Evolutionary conservation across 2,888 invertebrate species (phyloP).

Genomic region (Podotricha telesiphe): DNA sequence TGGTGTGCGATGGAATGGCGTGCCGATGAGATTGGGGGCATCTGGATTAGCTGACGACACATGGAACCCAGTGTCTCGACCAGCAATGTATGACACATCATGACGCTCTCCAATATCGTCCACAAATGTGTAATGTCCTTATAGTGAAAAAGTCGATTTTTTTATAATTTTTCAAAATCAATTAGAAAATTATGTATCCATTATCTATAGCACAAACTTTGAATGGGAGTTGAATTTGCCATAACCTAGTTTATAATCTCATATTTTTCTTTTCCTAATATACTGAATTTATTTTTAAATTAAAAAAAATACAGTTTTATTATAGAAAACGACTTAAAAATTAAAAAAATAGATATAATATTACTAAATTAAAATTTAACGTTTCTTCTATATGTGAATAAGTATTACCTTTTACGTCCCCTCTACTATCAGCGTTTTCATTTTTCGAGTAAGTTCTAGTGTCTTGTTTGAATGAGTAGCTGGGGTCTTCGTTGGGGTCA

Average conservation of each 20-base stretch:
- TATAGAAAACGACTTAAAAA: no score
- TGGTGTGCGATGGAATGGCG: conserved; percentile 86
- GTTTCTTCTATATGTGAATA: neutral
- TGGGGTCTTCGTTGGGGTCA: conserved; percentile 90
- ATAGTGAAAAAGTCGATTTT: conserved; percentile 2
- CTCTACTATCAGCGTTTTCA: conserved; percentile 86
- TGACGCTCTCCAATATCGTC: conserved; percentile 91
- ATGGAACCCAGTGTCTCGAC: conserved; percentile 89
- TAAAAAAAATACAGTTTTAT: no score
- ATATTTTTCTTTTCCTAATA: no score
- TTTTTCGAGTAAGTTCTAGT: conserved; percentile 87
- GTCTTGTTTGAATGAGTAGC: conserved; percentile 87
- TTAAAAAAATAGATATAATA: neutral
- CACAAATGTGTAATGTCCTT: conserved; percentile 87
- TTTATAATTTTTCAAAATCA: no score
- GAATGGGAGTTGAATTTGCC: no score
- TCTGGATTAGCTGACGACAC: conserved; percentile 88
- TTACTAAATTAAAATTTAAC: neutral
- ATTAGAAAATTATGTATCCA: no score
- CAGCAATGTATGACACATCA: conserved; percentile 90
- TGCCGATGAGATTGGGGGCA: conserved; percentile 86
- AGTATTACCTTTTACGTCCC: conserved; percentile 83
- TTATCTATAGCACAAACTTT: no score
- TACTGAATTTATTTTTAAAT: no score
- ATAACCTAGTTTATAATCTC: no score